Base-by-base conservation (phyloP, 2,113 vertebrate genomes). In the Notarius lentiginosus region DNA sequence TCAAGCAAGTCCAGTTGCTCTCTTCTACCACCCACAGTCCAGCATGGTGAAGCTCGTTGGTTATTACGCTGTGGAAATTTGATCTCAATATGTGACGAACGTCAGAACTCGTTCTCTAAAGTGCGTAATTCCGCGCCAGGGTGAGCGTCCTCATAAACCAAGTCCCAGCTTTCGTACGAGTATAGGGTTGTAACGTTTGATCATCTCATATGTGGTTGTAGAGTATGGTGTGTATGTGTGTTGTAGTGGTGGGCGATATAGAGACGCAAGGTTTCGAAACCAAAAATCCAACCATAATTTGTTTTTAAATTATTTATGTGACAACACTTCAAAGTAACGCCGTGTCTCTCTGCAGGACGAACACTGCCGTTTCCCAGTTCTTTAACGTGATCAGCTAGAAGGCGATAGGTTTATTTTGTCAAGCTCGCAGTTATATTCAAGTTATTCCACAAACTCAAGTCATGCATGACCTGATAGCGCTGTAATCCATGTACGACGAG, bases 131-230 rank as follows among this genome's bases (percentile, higher is more conserved):
- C 34, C 34, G 2, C 34, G 0, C 34, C 34, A 41, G 34, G 34
- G 34, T 41, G 34, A 41, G 34, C 34, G 34, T 3, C 11, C n/a
- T 14, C 81, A 51, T 7, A 72, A 53, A 55, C 34, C 8, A 53
- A 34, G 68, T 84, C 83, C 83, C 82, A 72, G 83, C 53, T 30
- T 73, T 72, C 6, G 14, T 84, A 4, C 10, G 30, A 47, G 51
- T 41, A 20, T 1, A 20, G 6, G 22, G 47, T 2, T 83, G 55
- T n/a, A 10, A 30, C 22, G 12, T 20, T 8, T 30, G 1, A 63
- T 27, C 12, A 63, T n/a, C 22, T 15, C 56, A 47, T 81, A 22
- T 27, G 2, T n/a, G 41, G 7, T 4, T n/a, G 27, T n/a, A n/a
- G 41, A 76, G 47, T 14, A 20, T 58, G 27, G 14, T 0, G 76